phyloP scores from a whole-genome alignment of 2,888 invertebrate species.

The Adelognathus sp. region DNA sequence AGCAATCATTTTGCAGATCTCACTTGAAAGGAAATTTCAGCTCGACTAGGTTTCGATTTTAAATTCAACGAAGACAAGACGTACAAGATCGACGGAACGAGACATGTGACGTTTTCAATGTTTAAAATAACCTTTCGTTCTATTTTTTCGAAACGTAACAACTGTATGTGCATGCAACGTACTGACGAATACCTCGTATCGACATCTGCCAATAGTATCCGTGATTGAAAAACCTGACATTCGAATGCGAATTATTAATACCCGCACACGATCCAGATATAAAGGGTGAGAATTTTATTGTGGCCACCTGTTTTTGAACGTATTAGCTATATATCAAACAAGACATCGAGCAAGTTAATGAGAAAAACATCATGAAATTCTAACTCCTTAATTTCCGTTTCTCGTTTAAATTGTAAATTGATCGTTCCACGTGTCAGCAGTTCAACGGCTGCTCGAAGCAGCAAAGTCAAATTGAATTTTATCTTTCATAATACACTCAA shows the following conservation, averaged over 20 bases:
- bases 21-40: background rate
- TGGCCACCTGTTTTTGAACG: too few relatives aligned
- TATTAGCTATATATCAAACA: too few relatives aligned
- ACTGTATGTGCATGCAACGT: conserved; percentile 51
- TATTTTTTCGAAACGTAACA: background rate
- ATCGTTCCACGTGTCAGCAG: too few relatives aligned
- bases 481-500: too few relatives aligned
- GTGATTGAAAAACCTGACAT: background rate
- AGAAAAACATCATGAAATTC: too few relatives aligned
- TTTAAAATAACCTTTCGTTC: background rate
- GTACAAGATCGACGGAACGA: background rate
- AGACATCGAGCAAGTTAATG: too few relatives aligned
- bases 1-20: background rate
- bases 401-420: too few relatives aligned
- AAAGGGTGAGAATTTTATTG: too few relatives aligned
- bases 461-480: too few relatives aligned
- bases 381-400: too few relatives aligned
- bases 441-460: too few relatives aligned
- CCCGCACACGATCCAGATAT: too few relatives aligned
- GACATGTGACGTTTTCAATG: background rate
- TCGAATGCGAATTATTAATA: background rate
- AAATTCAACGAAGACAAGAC: conserved; percentile 21
- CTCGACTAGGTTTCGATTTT: background rate
- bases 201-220: background rate
- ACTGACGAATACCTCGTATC: background rate